Conservation (phyloP, 2,888 invertebrate species). For the Drosophila koepferae region DNA sequence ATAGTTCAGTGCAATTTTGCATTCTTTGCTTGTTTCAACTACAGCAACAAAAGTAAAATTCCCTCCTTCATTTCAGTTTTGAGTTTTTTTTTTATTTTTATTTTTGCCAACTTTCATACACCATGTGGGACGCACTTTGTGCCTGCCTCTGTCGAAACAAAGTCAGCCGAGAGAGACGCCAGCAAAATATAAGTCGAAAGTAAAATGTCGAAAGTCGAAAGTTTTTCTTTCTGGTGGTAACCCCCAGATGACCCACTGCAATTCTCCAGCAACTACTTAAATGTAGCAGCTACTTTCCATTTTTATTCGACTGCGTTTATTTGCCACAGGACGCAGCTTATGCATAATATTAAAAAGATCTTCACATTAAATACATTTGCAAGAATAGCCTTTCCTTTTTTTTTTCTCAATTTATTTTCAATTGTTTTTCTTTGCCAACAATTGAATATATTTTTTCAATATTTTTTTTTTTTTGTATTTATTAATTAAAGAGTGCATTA, state of each 20-base stretch:
- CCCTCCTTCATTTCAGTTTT: slow-evolving; percentile 34
- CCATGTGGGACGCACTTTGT: slow-evolving; percentile 76
- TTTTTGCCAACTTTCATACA: slow-evolving; percentile 69
- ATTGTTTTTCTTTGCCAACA: background rate
- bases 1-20: slow-evolving; percentile 66
- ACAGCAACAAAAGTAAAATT: slow-evolving; percentile 19
- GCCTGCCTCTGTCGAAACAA: slow-evolving; percentile 1
- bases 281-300: slow-evolving; percentile 39
- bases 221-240: slow-evolving; percentile 34
- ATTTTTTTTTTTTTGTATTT: background rate
- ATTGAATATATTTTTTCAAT: background rate
- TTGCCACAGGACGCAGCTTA: slow-evolving; percentile 33
- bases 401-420: background rate
- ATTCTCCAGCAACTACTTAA: slow-evolving; percentile 42
- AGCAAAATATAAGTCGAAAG: background rate
- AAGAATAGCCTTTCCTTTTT: background rate
- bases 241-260: slow-evolving; percentile 34
- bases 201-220: slow-evolving; percentile 6
- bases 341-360: slow-evolving; percentile 12
- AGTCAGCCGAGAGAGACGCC: slow-evolving; percentile 20
- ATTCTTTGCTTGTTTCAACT: slow-evolving; percentile 50
- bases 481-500: slow-evolving; percentile 36
- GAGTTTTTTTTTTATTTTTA: slow-evolving; percentile 1
- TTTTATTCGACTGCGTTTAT: slow-evolving; percentile 27
- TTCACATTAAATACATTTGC: background rate